phyloP scores from a whole-genome alignment of 2,113 vertebrate genomes.

The Xiphophorus maculatus region DNA sequence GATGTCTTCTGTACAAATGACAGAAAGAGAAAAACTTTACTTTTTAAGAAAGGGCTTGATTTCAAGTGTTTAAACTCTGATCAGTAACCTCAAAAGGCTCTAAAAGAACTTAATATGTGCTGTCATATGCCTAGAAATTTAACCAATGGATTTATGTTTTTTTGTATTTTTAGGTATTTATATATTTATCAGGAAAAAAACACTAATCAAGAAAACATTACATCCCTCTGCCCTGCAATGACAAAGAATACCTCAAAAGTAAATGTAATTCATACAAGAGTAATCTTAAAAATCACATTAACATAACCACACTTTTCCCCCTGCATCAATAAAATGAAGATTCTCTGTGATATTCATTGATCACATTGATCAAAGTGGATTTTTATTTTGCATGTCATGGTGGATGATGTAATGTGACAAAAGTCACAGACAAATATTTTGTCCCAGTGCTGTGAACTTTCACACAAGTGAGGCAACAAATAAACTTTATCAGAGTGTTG shows the following conservation, averaged over 20 bases:
- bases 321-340: neutral
- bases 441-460: slow-evolving; percentile 8
- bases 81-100: neutral
- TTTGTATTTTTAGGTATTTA: too few species aligned
- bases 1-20: too few species aligned
- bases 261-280: too few species aligned
- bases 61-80: too few species aligned
- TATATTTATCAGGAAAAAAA: neutral
- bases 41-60: too few species aligned
- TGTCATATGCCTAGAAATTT: neutral
- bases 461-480: slow-evolving; percentile 20
- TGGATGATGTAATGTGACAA: neutral
- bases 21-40: too few species aligned
- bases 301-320: neutral
- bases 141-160: neutral
- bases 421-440: slow-evolving; percentile 1
- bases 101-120: too few species aligned
- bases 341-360: neutral
- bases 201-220: neutral
- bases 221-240: neutral
- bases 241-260: neutral
- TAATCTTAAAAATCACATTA: neutral
- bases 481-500: slow-evolving; percentile 37
- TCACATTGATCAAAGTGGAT: neutral
- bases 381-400: neutral